Evolutionary conservation across 2,113 vertebrate species (phyloP).

Genomic region (Chamaea fasciata): DNA sequence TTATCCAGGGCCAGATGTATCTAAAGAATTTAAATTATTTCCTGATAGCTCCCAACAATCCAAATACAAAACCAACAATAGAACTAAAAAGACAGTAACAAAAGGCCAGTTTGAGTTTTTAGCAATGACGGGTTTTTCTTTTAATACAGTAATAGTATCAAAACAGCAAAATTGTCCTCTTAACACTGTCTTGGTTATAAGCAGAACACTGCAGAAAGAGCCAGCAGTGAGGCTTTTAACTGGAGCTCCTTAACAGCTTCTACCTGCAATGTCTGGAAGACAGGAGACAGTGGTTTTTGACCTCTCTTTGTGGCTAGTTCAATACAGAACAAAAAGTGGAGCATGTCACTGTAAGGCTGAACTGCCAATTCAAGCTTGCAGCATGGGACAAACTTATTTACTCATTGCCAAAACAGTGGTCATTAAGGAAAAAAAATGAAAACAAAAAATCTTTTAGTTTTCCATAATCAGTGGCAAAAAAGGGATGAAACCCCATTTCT

Average conservation of each 20-base stretch:
- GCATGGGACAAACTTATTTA: not conserved
- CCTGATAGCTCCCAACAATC: not conserved
- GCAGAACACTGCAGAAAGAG: not conserved
- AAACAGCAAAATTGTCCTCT: not conserved
- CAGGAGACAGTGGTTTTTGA: not conserved
- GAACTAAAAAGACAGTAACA: conserved; percentile 2
- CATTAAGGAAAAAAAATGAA: not conserved
- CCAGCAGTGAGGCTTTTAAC: not conserved
- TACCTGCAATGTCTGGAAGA: not conserved
- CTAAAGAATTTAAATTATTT: conserved; percentile 49
- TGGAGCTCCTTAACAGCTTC: not conserved
- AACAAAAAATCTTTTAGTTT: not conserved
- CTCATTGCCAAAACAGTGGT: not conserved
- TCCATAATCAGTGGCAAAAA: not conserved
- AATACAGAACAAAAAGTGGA: not conserved
- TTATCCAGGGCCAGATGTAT: conserved; percentile 20
- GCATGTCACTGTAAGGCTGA: not conserved
- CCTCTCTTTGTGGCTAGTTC: not conserved
- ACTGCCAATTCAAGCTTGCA: not conserved
- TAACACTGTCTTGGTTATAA: not conserved
- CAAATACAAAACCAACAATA: not conserved
- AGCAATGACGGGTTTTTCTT: not conserved
- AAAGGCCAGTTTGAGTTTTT: conserved; percentile 1
- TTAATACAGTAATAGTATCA: not conserved
- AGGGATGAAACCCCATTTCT: not conserved